Percentiles rank a stretch among this genome's conserved stretches.
Conservation (phyloP, 2,888 invertebrate genomes). For the Drosophila lutescens region DNA sequence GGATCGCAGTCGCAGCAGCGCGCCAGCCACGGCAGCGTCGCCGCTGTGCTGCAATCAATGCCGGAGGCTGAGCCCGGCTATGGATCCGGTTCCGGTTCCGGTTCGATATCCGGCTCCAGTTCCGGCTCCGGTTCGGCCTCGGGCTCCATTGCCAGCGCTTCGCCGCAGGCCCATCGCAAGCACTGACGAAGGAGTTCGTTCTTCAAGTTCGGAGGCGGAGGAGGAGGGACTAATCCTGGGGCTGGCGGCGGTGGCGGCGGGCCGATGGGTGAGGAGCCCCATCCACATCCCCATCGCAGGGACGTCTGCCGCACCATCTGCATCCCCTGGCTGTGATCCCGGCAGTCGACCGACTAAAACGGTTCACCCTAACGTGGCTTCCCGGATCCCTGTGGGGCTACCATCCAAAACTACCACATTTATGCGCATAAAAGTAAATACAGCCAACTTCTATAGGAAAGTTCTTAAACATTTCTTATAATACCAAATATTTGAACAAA, state of each 20-base stretch:
- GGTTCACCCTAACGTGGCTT: neutral
- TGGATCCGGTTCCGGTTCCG: conserved; percentile 49
- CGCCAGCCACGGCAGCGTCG: conserved; percentile 74
- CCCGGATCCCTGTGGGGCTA: neutral
- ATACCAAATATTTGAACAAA: too few species aligned
- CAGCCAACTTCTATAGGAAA: neutral
- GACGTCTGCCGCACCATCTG: conserved; percentile 83
- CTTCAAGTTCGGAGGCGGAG: conserved; percentile 74
- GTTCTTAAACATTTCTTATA: neutral
- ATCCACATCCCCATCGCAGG: conserved; percentile 67
- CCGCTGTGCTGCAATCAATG: conserved; percentile 67
- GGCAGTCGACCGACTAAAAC: conserved; percentile 6
- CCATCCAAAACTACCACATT: neutral
- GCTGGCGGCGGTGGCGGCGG: conserved; percentile 66
- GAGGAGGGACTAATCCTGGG: conserved; percentile 33
- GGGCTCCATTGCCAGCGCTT: conserved; percentile 59
- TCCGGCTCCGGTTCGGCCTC: conserved; percentile 44
- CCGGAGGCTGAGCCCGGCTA: conserved; percentile 52
- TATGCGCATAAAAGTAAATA: neutral
- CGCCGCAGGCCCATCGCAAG: conserved; percentile 78
- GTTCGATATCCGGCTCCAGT: conserved; percentile 42
- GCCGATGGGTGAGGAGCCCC: conserved; percentile 72
- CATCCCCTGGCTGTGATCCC: conserved; percentile 82
- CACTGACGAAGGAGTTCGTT: conserved; percentile 84
- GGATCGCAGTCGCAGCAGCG: conserved; percentile 59